These are phyloP conservation scores for Prorops nasuta DNA, from an alignment of 1,140 invertebrate genomes.

Conservation along the genomic window DNA sequence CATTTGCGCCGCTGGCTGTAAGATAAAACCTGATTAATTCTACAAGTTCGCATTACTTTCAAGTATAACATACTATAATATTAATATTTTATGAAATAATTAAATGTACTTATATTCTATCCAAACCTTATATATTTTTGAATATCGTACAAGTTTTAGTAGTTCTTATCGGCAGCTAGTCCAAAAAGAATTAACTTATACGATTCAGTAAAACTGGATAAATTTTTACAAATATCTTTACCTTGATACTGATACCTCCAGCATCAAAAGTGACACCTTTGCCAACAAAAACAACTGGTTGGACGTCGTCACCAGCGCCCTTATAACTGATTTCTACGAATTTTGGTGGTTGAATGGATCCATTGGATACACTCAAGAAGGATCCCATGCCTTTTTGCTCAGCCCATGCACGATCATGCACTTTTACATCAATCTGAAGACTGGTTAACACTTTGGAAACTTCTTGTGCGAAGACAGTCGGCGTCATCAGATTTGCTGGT, in stretches of 20 bases:
- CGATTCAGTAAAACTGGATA: no score
- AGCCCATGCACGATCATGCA: constrained; percentile 72
- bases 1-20: constrained; percentile 65
- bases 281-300: constrained; percentile 68
- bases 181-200: background rate
- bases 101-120: no score
- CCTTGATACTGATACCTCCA: constrained; percentile 84
- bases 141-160: background rate
- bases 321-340: constrained; percentile 73
- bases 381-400: constrained; percentile 70
- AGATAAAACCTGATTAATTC: no score
- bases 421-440: constrained; percentile 64
- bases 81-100: no score
- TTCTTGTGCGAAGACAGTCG: constrained; percentile 75
- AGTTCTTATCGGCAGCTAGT: background rate
- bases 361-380: constrained; percentile 75
- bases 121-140: no score
- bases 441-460: constrained; percentile 58
- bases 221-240: no score
- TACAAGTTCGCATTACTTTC: no score
- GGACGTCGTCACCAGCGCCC: constrained; percentile 42
- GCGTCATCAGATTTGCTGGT: constrained; percentile 85
- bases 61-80: no score
- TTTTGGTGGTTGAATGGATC: constrained; percentile 72
- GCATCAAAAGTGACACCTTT: constrained; percentile 92